Evolutionary conservation across 2,888 invertebrate species (phyloP), one percentile per base, ranked within the genome.

Genomic region (Entomobrya proxima): DNA sequence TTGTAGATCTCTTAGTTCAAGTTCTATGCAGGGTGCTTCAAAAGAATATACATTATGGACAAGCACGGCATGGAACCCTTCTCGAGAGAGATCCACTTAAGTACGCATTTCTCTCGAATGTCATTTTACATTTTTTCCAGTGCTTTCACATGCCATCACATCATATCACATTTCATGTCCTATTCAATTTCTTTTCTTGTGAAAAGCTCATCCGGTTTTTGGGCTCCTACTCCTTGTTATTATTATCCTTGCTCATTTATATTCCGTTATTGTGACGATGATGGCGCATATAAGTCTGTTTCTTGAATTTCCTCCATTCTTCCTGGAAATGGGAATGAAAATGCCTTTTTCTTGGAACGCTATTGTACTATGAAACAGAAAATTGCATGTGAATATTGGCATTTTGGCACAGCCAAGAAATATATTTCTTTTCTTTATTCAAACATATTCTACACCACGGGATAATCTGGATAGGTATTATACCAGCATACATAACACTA

Each of bases 121-220:
- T 74, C 74, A 74, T 74, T 74, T 72, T n/a, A 21, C 27, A 67
- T 67, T 67, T 67, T 69, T 69, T 69, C 44, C 69, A 69, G 69
- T 21, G 32, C 52, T 74, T 52, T 74, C 50, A 75, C 55, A 52
- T 75, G 72, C 47, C 72, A 72, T 50, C 35, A 55, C 44, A 72
- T 72, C 37, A 75, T 52, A 75, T 75, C 75, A 75, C 35, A 75
- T 75, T 55, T 52, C 75, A 52, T 55, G 55, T 52, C 75, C 52
- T 55, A 50, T 75, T 55, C 75, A 75, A 75, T 52, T 55, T 55
- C 37, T 52, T 75, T 52, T 52, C 3, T n/a, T 21, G 35, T 35
- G 32, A 18, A 55, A 18, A 18, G 9, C 47, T 47, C 47, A 72
- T 35, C 55, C 15, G 9, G 44, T 11, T 40, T 15, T 40, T 15